Evolutionary conservation across 2,797 vertebrate genomes (phyloP), one percentile per base, ranked within the genome.

Genomic region (Stomatorhinus walkeri): DNA sequence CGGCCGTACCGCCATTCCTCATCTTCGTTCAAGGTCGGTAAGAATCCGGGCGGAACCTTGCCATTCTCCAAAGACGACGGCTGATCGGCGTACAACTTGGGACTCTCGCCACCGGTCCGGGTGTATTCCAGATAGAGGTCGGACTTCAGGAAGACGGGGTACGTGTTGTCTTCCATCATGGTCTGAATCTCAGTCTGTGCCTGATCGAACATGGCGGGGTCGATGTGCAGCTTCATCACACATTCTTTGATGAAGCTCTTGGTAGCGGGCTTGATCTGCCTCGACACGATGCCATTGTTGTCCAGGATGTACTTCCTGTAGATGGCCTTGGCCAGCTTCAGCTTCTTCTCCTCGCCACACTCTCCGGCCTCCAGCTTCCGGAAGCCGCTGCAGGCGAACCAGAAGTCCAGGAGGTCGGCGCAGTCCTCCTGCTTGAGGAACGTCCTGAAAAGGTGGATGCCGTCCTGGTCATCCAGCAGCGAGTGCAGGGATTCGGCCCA

Each of bases 301-400:
- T 98, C 97, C 0, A 98, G 95, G 87, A 99, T 96, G 93, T 98
- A 99, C 91, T 98, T 99, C 93, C 97, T 97, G 94, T 99, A 99
- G 92, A 99, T 99, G 88, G 96, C 98, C 94, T 97, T 98, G 89
- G 98, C 98, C 92, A 99, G 94, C 93, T 97, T 99, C 16, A 96
- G 94, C 93, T 96, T 95, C 92, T 98, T 98, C 90, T 98, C 97
- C 92, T 96, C 95, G 0, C 94, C 95, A 6, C 93, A 92, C 0
- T 91, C 90, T 0, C 93, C 95, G 0, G 93, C 95, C 91, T 96
- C 96, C 93, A 96, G 95, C 92, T 98, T 97, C 91, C 97, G 94
- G 94, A 99, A 99, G 87, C 98, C 98, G 0, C 96, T 98, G 94
- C 98, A 99, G 59, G 98, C 98, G 14, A 99, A 99, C 98, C 98